phyloP scores from a whole-genome alignment of 2,888 invertebrate species.

The Lordiphosa fenestrarum region DNA sequence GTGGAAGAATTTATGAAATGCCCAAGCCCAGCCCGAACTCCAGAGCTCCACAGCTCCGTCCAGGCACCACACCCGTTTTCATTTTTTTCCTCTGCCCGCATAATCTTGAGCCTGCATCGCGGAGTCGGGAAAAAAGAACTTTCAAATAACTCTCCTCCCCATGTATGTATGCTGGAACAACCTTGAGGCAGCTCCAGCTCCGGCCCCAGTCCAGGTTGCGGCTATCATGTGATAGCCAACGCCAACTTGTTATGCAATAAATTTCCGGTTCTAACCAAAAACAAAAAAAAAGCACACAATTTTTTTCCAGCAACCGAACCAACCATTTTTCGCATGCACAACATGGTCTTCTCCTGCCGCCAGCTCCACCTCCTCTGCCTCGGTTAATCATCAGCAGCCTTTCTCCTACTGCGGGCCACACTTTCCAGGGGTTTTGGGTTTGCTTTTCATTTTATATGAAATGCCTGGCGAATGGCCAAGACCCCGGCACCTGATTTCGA shows the following conservation, averaged over 20 bases:
- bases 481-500: slow-evolving; percentile 18
- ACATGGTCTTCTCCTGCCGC: slow-evolving; percentile 17
- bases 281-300: slow-evolving; percentile 7
- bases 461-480: slow-evolving; percentile 5
- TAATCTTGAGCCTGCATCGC: slow-evolving; percentile 36
- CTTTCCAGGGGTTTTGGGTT: slow-evolving; percentile 11
- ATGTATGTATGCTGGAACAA: slow-evolving; percentile 20
- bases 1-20: slow-evolving; percentile 62
- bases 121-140: slow-evolving; percentile 28
- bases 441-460: slow-evolving; percentile 12
- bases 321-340: slow-evolving; percentile 44
- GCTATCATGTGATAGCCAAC: slow-evolving; percentile 50
- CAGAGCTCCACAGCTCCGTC: slow-evolving; percentile 14
- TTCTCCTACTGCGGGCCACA: slow-evolving; percentile 8
- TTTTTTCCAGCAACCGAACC: not conserved
- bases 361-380: not conserved
- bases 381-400: not conserved
- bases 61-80: slow-evolving; percentile 59
- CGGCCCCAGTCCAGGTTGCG: slow-evolving; percentile 11
- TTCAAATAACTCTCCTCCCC: slow-evolving; percentile 36
- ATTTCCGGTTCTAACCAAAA: slow-evolving; percentile 66
- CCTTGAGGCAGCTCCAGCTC: slow-evolving; percentile 32
- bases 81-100: slow-evolving; percentile 28
- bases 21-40: slow-evolving; percentile 1
- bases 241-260: slow-evolving; percentile 74